Evolutionary conservation across 2,113 vertebrate genomes (phyloP).

Genomic region (Chaetodon trifascialis): DNA sequence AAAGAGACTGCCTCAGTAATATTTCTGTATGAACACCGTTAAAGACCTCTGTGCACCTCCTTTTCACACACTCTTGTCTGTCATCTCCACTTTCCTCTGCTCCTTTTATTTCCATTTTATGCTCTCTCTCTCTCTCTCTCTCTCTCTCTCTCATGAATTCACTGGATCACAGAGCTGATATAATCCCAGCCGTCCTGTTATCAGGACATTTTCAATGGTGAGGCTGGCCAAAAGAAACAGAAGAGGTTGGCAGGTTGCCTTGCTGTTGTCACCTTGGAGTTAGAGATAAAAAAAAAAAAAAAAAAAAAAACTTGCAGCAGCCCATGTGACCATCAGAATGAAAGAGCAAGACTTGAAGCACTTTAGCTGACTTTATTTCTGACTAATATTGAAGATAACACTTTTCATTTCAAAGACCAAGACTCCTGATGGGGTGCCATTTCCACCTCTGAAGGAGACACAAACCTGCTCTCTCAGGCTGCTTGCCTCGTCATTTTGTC

Average conservation of each 20-base stretch:
- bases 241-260: constrained; percentile 40
- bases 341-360: not conserved
- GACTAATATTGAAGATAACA: constrained; percentile 2
- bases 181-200: constrained; percentile 53
- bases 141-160: constrained; percentile 55
- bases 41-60: constrained; percentile 44
- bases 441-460: not conserved
- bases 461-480: not conserved
- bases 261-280: constrained; percentile 59
- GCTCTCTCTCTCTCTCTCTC: constrained; percentile 33
- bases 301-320: constrained; percentile 26
- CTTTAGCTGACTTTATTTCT: constrained; percentile 34
- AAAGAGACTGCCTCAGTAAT: constrained; percentile 41
- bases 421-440: not conserved
- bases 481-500: not conserved
- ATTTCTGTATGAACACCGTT: constrained; percentile 43
- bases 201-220: constrained; percentile 56
- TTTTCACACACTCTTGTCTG: constrained; percentile 61
- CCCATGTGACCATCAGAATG: constrained; percentile 10
- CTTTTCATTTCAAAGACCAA: not conserved
- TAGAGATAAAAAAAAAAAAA: constrained; percentile 48
- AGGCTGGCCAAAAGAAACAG: constrained; percentile 51
- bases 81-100: constrained; percentile 50
- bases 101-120: constrained; percentile 59
- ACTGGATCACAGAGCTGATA: constrained; percentile 54